Conservation (phyloP, 2,113 vertebrate genomes). For the Gymnarchus niloticus region DNA sequence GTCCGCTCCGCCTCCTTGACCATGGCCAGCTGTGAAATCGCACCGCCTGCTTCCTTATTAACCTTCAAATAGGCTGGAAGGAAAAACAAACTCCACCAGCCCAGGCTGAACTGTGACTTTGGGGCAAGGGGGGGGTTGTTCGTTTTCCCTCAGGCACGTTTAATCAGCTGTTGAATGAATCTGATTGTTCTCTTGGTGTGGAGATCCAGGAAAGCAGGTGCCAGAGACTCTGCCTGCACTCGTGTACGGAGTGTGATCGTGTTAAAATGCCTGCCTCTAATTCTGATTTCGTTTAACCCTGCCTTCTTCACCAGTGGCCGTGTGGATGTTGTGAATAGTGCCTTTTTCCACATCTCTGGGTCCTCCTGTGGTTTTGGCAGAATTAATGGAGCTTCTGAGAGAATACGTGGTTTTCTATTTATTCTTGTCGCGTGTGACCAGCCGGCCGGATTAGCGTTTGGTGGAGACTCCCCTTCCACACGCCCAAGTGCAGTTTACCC, state of each 20-base stretch:
- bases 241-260: not conserved
- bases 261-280: not conserved
- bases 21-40: conserved; percentile 29
- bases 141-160: conserved; percentile 31
- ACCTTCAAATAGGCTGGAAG: conserved; percentile 28
- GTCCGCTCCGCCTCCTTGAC: not conserved
- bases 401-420: not conserved
- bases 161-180: conserved; percentile 16
- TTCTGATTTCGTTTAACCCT: not conserved
- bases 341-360: not conserved
- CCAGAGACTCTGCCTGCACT: not conserved
- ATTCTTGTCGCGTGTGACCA: not conserved
- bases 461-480: not conserved
- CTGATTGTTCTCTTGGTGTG: not conserved
- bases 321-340: not conserved
- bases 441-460: not conserved
- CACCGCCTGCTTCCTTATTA: conserved; percentile 25
- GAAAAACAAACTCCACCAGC: conserved; percentile 17
- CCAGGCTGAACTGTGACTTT: not conserved
- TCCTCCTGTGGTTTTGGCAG: not conserved
- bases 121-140: not conserved
- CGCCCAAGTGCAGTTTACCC: not conserved
- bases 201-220: not conserved
- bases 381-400: not conserved
- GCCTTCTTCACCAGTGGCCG: not conserved